phyloP scores from a whole-genome alignment of 2,797 vertebrate genomes.

The Intellagama lesueurii region DNA sequence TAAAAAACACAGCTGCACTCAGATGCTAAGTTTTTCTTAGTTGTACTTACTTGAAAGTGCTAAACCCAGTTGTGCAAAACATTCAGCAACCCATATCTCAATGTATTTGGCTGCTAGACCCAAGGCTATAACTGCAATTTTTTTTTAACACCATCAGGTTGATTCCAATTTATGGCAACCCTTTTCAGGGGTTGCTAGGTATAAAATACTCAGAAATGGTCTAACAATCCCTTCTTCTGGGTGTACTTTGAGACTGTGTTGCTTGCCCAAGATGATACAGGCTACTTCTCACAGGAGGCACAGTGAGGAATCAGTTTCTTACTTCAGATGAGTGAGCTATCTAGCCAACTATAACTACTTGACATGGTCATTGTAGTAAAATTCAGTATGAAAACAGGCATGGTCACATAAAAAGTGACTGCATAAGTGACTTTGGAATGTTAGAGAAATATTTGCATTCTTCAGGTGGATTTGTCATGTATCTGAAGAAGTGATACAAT shows the following conservation, averaged over 20 bases:
- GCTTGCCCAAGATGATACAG: too few relatives aligned
- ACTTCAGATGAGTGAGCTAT: too few relatives aligned
- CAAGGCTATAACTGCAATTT: not conserved
- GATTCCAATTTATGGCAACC: too few relatives aligned
- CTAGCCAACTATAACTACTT: not conserved
- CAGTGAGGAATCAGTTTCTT: too few relatives aligned
- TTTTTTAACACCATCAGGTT: too few relatives aligned
- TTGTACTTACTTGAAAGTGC: not conserved
- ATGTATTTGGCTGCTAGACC: not conserved
- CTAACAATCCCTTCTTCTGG: too few relatives aligned
- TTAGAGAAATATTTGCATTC: not conserved
- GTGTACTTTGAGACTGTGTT: too few relatives aligned
- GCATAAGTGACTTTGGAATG: not conserved
- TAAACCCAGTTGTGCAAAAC: not conserved
- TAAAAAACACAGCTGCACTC: not conserved
- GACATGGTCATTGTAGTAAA: not conserved
- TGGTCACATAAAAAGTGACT: not conserved
- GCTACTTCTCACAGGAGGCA: too few relatives aligned
- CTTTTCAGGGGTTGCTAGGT: too few relatives aligned
- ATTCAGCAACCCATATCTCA: not conserved
- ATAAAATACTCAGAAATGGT: too few relatives aligned
- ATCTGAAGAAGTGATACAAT: too few relatives aligned
- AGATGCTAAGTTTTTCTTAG: not conserved
- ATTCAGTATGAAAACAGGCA: not conserved
- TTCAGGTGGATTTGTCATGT: too few relatives aligned